Evolutionary conservation across 2,113 vertebrate species (phyloP).

Genomic region (Smithornis capensis): DNA sequence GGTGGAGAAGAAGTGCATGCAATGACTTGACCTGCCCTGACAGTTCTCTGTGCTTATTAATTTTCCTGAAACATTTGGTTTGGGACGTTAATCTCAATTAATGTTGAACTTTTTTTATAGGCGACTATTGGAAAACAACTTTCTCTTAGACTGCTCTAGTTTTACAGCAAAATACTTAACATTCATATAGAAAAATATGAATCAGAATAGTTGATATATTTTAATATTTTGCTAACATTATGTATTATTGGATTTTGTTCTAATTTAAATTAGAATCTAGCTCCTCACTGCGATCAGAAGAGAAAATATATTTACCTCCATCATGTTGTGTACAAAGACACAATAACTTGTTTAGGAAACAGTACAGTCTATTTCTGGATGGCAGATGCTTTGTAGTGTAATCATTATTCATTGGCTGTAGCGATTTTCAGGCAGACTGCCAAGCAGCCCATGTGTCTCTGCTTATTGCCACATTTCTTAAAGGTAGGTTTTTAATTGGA

Average conservation of each 20-base stretch:
- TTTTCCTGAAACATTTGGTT: neutral
- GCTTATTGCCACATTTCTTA: slow-evolving; percentile 69
- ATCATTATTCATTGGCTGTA: slow-evolving; percentile 56
- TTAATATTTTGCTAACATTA: neutral
- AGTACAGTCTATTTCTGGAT: slow-evolving; percentile 55
- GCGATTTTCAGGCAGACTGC: slow-evolving; percentile 66
- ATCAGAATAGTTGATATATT: neutral
- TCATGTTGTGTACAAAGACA: slow-evolving; percentile 61
- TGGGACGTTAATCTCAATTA: neutral
- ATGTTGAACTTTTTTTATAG: neutral
- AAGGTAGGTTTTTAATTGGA: slow-evolving; percentile 66
- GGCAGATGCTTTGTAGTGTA: slow-evolving; percentile 63
- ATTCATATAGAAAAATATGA: neutral
- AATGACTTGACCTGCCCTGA: neutral
- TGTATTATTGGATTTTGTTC: slow-evolving; percentile 30
- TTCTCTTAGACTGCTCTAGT: neutral
- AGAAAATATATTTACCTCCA: slow-evolving; percentile 59
- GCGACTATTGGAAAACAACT: neutral
- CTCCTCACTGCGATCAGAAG: slow-evolving; percentile 56
- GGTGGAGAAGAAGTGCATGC: neutral
- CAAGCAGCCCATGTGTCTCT: slow-evolving; percentile 70
- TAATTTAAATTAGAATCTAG: slow-evolving; percentile 58
- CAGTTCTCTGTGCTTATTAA: neutral
- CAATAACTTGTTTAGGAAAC: slow-evolving; percentile 56
- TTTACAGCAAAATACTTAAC: neutral